phyloP scores from a whole-genome alignment of 2,797 vertebrate genomes.

The Anas georgica region DNA sequence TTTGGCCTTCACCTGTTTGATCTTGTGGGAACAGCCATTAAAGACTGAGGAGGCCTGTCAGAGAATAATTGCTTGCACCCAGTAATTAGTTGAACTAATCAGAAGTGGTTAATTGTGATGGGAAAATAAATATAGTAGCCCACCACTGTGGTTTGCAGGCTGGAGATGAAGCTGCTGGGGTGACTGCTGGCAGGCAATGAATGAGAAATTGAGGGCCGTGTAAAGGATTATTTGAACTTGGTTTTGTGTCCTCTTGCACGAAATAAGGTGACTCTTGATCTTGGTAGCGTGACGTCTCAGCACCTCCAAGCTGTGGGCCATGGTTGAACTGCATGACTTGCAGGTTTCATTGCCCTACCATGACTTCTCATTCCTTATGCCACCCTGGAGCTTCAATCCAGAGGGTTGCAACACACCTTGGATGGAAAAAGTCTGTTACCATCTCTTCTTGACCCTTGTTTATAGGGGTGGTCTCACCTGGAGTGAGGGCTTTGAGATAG shows the following conservation, averaged over 20 bases:
- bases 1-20: constrained; percentile 65
- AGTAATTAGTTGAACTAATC: constrained; percentile 66
- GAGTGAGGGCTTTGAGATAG: background rate
- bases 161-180: background rate
- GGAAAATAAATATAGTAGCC: constrained; percentile 45
- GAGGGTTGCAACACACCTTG: accelerated
- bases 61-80: constrained; percentile 58
- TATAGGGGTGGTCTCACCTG: background rate
- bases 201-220: background rate
- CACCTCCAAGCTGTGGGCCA: background rate
- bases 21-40: constrained; percentile 56
- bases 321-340: background rate
- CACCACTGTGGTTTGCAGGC: background rate
- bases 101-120: constrained; percentile 56
- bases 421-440: background rate
- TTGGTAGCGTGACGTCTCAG: background rate
- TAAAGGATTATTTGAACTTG: background rate
- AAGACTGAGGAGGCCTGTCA: constrained; percentile 34
- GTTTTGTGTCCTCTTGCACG: background rate
- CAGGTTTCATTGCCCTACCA: background rate
- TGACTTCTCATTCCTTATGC: background rate
- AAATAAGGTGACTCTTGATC: background rate
- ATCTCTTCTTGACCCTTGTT: background rate
- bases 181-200: background rate
- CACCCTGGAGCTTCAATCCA: background rate